A percentile compares a stretch with the other conserved stretches of the same genome.
Evolutionary conservation across 2,797 vertebrate species (phyloP).

Genomic region (Urocyon cinereoargenteus): DNA sequence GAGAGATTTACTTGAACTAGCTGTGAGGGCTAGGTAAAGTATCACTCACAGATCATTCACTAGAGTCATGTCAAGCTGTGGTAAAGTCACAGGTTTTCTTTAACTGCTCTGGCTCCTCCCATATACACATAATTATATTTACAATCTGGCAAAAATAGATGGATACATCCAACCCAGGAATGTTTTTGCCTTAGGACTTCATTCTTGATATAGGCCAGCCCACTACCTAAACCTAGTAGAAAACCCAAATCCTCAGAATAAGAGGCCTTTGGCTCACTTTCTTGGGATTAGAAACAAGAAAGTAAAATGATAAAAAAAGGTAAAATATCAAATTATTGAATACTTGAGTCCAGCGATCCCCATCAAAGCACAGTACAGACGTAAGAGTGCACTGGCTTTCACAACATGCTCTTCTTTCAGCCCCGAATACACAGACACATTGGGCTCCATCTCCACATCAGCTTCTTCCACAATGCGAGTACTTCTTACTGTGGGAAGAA

Average conservation of each 20-base stretch:
- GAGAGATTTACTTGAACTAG: conserved; percentile 39
- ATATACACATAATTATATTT: conserved; percentile 41
- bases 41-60: not conserved
- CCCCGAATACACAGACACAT: conserved; percentile 93
- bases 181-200: not conserved
- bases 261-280: conserved; percentile 56
- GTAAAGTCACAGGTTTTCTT: not conserved
- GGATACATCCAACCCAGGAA: not conserved
- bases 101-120: not conserved
- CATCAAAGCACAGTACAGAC: conserved; percentile 98
- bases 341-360: conserved; percentile 99
- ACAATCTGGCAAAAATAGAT: conserved; percentile 52
- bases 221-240: not conserved
- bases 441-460: conserved; percentile 88
- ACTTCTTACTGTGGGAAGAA: conserved; percentile 96
- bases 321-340: conserved; percentile 66
- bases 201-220: conserved; percentile 44
- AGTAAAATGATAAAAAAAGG: conserved; percentile 66
- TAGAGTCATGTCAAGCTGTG: not conserved
- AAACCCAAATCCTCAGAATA: conserved; percentile 43
- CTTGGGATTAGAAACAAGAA: conserved; percentile 68
- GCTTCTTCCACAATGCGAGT: conserved; percentile 92
- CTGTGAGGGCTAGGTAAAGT: not conserved
- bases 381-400: conserved; percentile 96
- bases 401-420: conserved; percentile 98